Conservation (phyloP, 2,888 invertebrate species). For the Gymnoscelis rufifasciata region DNA sequence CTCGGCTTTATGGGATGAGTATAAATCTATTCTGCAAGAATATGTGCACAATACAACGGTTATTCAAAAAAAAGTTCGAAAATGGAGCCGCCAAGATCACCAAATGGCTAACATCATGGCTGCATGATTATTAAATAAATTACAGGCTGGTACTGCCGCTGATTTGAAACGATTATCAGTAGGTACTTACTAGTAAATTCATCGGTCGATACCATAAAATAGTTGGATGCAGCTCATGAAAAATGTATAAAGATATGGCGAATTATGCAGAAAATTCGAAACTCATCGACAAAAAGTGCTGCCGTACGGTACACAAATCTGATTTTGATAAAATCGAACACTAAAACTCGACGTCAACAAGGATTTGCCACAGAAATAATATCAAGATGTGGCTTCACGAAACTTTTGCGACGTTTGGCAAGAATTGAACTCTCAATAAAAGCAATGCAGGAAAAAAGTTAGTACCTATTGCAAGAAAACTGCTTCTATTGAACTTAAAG, state of each 20-base stretch:
- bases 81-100: conserved; percentile 62
- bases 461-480: conserved; percentile 50
- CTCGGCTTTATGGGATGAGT: conserved; percentile 66
- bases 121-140: conserved; percentile 54
- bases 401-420: conserved; percentile 65
- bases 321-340: conserved; percentile 44
- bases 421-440: conserved; percentile 60
- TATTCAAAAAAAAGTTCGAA: conserved; percentile 63
- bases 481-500: not conserved
- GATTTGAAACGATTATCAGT: conserved; percentile 50
- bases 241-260: conserved; percentile 75
- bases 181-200: conserved; percentile 51
- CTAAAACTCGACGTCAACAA: conserved; percentile 39
- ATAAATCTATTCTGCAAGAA: conserved; percentile 57
- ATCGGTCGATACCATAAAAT: conserved; percentile 59
- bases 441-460: no score
- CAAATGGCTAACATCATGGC: conserved; percentile 69
- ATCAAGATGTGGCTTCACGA: conserved; percentile 54
- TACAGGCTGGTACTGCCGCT: conserved; percentile 46
- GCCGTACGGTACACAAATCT: conserved; percentile 54
- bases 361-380: conserved; percentile 44
- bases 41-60: conserved; percentile 61
- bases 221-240: conserved; percentile 55
- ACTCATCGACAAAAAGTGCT: conserved; percentile 73
- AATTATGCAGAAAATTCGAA: conserved; percentile 77